A percentile compares a stretch with the other conserved stretches of the same genome.
Conservation (phyloP, 1,140 invertebrate genomes). For the Adelges cooleyi region DNA sequence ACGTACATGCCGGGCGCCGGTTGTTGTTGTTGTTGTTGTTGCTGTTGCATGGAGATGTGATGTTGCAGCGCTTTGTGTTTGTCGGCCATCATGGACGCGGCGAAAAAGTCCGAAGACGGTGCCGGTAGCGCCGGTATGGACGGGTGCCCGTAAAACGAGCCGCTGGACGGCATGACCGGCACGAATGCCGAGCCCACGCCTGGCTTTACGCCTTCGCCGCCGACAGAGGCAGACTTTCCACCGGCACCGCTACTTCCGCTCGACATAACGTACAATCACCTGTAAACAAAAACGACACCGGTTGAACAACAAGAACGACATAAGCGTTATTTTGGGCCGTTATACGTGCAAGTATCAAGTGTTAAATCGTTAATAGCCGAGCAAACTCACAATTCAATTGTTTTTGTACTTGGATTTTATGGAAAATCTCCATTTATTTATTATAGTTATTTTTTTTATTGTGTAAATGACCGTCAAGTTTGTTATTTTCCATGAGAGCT, state of each 20-base stretch:
- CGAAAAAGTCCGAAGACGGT: constrained; percentile 1
- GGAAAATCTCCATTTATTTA: no score
- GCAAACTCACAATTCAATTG: no score
- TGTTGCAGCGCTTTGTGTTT: constrained; percentile 25
- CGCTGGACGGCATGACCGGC: constrained; percentile 28
- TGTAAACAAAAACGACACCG: neutral
- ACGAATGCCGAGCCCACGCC: constrained; percentile 26
- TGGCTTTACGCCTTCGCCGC: constrained; percentile 19
- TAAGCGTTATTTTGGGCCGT: no score
- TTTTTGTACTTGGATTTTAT: no score
- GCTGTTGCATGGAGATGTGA: neutral
- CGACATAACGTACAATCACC: constrained; percentile 11
- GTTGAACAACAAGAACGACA: no score
- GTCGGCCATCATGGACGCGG: constrained; percentile 19
- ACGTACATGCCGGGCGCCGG: constrained; percentile 12
- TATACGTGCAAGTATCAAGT: no score
- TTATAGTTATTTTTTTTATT: no score
- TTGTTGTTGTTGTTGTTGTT: constrained; percentile 10
- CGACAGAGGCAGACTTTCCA: constrained; percentile 21
- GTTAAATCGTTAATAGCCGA: no score
- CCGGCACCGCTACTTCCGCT: constrained; percentile 9
- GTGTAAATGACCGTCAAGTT: no score
- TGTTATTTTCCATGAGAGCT: no score
- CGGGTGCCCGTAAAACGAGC: constrained; percentile 22
- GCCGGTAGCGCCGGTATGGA: constrained; percentile 17